Evolutionary conservation across 2,113 vertebrate species (phyloP).

Genomic region (Shinisaurus crocodilurus): DNA sequence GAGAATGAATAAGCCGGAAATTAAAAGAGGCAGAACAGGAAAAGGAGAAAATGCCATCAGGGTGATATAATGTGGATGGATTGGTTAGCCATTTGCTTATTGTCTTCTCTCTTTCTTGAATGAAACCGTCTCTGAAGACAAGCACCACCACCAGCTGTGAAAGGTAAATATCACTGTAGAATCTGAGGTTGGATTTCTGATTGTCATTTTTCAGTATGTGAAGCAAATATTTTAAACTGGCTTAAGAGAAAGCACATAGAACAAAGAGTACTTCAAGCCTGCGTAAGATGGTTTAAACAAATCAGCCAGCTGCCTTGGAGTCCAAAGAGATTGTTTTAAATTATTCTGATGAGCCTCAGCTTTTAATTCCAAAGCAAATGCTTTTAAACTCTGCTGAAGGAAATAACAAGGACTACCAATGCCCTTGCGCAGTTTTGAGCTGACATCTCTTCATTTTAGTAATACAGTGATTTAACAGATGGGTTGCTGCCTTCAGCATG

Average conservation of each 20-base stretch:
- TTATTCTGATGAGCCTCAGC: neutral
- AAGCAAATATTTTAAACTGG: conserved; percentile 3
- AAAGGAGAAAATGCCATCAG: conserved; percentile 31
- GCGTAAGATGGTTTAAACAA: neutral
- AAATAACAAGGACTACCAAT: neutral
- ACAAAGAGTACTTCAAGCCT: fast-evolving
- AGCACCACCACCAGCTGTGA: conserved; percentile 26
- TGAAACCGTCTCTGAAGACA: neutral
- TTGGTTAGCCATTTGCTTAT: conserved; percentile 28
- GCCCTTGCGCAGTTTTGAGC: neutral
- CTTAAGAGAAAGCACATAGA: conserved; percentile 4
- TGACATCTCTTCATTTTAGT: neutral
- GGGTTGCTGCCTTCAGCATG: neutral
- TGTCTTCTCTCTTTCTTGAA: conserved; percentile 11
- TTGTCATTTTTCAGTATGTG: neutral
- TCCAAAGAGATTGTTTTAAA: neutral
- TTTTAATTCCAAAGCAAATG: conserved; percentile 5
- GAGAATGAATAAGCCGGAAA: conserved; percentile 6
- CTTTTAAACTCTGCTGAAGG: neutral
- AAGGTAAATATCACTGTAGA: conserved; percentile 19
- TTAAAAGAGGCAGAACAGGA: conserved; percentile 22
- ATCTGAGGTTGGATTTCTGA: conserved; percentile 23
- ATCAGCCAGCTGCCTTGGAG: conserved; percentile 11
- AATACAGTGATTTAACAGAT: neutral
- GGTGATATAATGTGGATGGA: neutral